These are phyloP conservation scores for Arctocebus calabarensis DNA, from an alignment of 2,797 vertebrate species.

Conservation along the genomic window DNA sequence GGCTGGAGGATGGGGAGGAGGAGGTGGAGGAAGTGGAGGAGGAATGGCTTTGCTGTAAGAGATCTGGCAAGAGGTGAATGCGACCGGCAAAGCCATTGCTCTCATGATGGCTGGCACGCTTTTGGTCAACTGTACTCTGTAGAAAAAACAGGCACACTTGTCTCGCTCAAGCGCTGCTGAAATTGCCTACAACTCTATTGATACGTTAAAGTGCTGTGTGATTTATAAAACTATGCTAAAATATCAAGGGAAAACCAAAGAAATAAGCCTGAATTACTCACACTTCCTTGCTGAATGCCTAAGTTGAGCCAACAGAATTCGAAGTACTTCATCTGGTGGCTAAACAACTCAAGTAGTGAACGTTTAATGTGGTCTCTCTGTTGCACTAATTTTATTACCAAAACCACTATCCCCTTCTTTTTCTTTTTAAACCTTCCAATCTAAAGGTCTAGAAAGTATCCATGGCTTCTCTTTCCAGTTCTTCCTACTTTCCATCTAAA, in stretches of 20 bases:
- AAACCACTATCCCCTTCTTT: constrained; percentile 6
- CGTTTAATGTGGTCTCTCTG: constrained; percentile 45
- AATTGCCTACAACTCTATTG: constrained; percentile 85
- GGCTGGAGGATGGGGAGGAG: constrained; percentile 96
- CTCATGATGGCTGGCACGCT: constrained; percentile 95
- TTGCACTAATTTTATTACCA: constrained; percentile 51
- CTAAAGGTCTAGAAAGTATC: not conserved
- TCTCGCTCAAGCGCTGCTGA: constrained; percentile 93
- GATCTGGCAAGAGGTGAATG: constrained; percentile 99
- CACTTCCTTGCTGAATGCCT: constrained; percentile 73
- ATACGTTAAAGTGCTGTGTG: constrained; percentile 70
- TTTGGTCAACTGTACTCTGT: constrained; percentile 98
- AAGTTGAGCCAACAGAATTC: constrained; percentile 66
- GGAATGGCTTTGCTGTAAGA: constrained; percentile 99
- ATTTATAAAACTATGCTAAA: constrained; percentile 38
- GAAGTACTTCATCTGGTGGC: constrained; percentile 57
- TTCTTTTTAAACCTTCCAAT: not conserved
- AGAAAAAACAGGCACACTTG: constrained; percentile 99
- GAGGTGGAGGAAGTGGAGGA: constrained; percentile 97
- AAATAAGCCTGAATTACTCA: constrained; percentile 36
- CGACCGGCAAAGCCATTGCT: constrained; percentile 97
- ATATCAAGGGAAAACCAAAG: constrained; percentile 42
- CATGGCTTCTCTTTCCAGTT: constrained; percentile 11
- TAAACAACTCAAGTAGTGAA: not conserved
- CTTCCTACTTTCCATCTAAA: constrained; percentile 68